Percentiles rank a stretch among this genome's conserved stretches.
Conservation (phyloP, 2,888 invertebrate genomes). For the Phyto melanocephala region DNA sequence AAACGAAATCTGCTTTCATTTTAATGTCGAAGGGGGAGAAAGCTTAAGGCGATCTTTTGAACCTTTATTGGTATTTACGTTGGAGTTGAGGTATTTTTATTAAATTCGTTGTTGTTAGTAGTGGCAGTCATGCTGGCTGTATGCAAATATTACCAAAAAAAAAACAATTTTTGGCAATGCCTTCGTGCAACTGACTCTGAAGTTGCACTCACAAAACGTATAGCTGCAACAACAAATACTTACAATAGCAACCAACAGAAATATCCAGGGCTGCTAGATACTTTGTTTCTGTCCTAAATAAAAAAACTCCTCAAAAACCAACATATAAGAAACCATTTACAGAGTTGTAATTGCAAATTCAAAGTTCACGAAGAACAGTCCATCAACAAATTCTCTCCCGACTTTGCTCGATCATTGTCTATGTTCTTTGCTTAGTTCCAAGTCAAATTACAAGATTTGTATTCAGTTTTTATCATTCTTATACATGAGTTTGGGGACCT, state of each 20-base stretch:
- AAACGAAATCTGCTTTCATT: conserved; percentile 47
- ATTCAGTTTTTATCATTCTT: too few species aligned
- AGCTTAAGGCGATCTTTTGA: conserved; percentile 64
- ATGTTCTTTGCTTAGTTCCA: too few species aligned
- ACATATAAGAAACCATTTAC: too few species aligned
- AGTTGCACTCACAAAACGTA: neutral
- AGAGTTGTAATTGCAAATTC: too few species aligned
- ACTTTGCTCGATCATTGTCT: too few species aligned
- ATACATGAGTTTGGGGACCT: too few species aligned
- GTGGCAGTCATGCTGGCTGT: conserved; percentile 27
- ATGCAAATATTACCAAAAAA: conserved; percentile 7
- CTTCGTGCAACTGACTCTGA: conserved; percentile 14
- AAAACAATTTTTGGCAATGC: conserved; percentile 16
- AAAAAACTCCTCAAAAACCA: too few species aligned
- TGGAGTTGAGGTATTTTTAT: conserved; percentile 45
- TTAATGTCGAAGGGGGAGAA: conserved; percentile 33
- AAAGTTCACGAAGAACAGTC: too few species aligned
- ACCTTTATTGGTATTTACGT: conserved; percentile 58
- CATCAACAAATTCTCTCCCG: too few species aligned
- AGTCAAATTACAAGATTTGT: too few species aligned
- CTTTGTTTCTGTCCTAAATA: too few species aligned
- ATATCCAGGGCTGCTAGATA: too few species aligned
- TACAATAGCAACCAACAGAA: conserved; percentile 2
- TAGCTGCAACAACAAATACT: conserved; percentile 31
- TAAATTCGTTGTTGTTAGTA: conserved; percentile 7